phyloP scores from a whole-genome alignment of 1,140 invertebrate species.

The Macrocentrus cingulum region DNA sequence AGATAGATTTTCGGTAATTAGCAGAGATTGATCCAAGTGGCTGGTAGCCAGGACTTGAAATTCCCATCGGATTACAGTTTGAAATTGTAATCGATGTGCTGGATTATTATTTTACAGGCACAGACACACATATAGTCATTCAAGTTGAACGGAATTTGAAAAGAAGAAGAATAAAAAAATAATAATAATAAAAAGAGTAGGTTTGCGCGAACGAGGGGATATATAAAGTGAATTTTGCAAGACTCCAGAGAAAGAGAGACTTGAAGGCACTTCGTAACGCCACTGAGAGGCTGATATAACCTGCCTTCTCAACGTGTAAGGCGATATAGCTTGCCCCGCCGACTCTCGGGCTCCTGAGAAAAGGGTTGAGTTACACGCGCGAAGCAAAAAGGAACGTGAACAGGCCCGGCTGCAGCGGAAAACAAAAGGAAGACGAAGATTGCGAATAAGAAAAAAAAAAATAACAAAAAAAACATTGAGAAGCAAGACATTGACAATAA shows the following conservation, averaged over 20 bases:
- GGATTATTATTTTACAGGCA: no score
- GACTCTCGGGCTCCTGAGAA: slow-evolving; percentile 10
- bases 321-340: slow-evolving; percentile 14
- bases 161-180: no score
- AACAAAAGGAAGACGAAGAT: not conserved
- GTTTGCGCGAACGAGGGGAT: no score
- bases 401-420: not conserved
- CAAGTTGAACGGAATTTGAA: no score
- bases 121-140: no score
- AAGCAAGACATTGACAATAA: not conserved
- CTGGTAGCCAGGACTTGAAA: not conserved
- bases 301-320: slow-evolving; percentile 21
- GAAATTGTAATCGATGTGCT: no score
- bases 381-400: not conserved
- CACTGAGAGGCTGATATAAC: slow-evolving; percentile 11
- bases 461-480: not conserved
- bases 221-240: slow-evolving; percentile 5
- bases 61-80: not conserved
- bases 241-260: not conserved
- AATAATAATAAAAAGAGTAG: no score
- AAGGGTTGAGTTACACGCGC: slow-evolving; percentile 24
- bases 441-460: not conserved
- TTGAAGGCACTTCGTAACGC: slow-evolving; percentile 5
- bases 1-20: slow-evolving; percentile 28
- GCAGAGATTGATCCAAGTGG: slow-evolving; percentile 17